These are phyloP conservation scores for Carollia perspicillata DNA, from an alignment of 2,113 vertebrate genomes.

Conservation along the genomic window DNA sequence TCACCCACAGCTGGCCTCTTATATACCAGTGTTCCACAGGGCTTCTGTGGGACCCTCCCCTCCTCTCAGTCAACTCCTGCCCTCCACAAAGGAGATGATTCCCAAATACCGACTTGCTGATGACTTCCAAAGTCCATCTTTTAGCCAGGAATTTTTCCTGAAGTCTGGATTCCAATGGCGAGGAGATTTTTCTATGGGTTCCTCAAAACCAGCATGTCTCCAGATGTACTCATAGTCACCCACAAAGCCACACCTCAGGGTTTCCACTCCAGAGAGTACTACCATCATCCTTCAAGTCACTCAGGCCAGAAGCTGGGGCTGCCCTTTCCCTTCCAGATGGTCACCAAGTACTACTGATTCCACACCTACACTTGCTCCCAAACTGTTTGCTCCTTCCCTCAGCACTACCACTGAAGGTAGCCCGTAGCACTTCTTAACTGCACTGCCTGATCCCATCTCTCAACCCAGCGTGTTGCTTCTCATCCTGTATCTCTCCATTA, in stretches of 20 bases:
- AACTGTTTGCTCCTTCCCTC: background rate
- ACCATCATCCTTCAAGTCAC: background rate
- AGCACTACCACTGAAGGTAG: rapidly evolving
- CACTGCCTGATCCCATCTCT: too few relatives aligned
- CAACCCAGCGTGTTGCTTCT: background rate
- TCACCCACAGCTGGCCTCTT: rapidly evolving
- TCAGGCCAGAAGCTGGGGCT: background rate
- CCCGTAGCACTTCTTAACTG: background rate
- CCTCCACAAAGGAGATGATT: background rate
- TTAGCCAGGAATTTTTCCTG: background rate
- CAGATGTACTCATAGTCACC: background rate
- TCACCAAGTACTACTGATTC: too few relatives aligned
- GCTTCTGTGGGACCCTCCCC: background rate
- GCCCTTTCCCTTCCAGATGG: background rate
- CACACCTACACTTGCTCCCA: background rate
- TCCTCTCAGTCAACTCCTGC: background rate
- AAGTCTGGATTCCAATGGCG: background rate
- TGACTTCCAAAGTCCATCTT: background rate
- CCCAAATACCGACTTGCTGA: background rate
- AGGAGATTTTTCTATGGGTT: background rate
- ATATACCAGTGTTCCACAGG: background rate
- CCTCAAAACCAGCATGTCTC: background rate
- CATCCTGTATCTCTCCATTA: background rate
- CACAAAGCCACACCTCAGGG: background rate
- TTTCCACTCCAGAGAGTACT: background rate